Evolutionary conservation across 2,888 invertebrate genomes (phyloP).

Genomic region (Eristalis intricaria): DNA sequence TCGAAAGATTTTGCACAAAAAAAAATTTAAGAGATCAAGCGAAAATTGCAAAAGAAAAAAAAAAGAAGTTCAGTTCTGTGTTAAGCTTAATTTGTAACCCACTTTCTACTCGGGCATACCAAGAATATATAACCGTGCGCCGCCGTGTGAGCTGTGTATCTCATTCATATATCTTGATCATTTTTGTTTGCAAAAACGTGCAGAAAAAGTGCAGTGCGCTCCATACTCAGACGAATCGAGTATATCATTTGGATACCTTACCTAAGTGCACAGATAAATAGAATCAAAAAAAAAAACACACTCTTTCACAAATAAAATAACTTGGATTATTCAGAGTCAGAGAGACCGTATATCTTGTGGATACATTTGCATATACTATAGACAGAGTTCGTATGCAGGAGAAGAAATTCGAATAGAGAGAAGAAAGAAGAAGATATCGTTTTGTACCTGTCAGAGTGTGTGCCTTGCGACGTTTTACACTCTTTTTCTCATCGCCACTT

Average conservation of each 20-base stretch:
- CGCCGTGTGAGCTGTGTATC: constrained; percentile 36
- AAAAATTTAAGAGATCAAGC: constrained; percentile 6
- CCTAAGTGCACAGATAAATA: constrained; percentile 1
- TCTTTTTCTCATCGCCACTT: background rate
- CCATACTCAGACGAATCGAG: background rate
- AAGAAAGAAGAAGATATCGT: constrained; percentile 2
- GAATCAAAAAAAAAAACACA: constrained; percentile 2
- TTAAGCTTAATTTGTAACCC: constrained; percentile 52
- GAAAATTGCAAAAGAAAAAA: constrained; percentile 30
- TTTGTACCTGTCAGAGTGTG: constrained; percentile 31
- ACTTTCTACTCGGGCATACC: constrained; percentile 63
- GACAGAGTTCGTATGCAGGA: constrained; percentile 26
- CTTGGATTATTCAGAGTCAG: constrained; percentile 50
- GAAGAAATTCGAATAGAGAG: constrained; percentile 27
- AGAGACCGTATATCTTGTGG: constrained; percentile 16
- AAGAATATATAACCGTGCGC: constrained; percentile 15
- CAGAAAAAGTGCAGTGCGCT: constrained; percentile 61
- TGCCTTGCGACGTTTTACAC: constrained; percentile 21
- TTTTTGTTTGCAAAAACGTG: background rate
- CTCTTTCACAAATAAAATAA: constrained; percentile 44
- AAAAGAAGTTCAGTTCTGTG: background rate
- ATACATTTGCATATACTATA: constrained; percentile 61
- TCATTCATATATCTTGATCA: background rate
- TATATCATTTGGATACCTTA: constrained; percentile 51
- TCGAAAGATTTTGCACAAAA: constrained; percentile 49